phyloP scores from a whole-genome alignment of 2,797 vertebrate species.

The Tenualosa ilisha region DNA sequence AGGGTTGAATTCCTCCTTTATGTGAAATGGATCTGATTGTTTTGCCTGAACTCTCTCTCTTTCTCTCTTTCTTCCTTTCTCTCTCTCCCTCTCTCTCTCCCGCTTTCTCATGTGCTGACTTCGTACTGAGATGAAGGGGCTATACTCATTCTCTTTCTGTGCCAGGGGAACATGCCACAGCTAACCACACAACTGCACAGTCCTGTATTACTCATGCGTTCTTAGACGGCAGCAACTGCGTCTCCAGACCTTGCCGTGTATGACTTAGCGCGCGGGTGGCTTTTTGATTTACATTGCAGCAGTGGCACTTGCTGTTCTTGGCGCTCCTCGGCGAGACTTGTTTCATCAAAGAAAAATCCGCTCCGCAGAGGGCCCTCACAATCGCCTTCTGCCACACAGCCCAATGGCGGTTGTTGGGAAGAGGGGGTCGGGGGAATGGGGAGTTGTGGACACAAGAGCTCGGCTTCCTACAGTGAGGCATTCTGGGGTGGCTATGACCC shows the following conservation, averaged over 20 bases:
- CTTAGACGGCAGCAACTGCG: slow-evolving; percentile 78
- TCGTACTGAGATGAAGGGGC: slow-evolving; percentile 49
- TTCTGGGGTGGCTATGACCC: slow-evolving; percentile 27
- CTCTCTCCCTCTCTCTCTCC: slow-evolving; percentile 33
- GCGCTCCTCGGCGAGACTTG: slow-evolving; percentile 64
- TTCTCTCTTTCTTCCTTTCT: neutral
- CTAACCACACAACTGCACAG: slow-evolving; percentile 76
- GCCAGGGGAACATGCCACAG: slow-evolving; percentile 69
- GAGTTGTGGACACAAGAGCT: slow-evolving; percentile 56
- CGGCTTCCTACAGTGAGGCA: slow-evolving; percentile 48
- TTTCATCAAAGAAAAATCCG: slow-evolving; percentile 85
- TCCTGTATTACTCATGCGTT: slow-evolving; percentile 81
- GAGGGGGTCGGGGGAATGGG: too few relatives aligned
- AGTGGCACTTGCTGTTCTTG: slow-evolving; percentile 85
- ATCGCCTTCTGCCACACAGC: slow-evolving; percentile 60
- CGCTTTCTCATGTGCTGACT: slow-evolving; percentile 31
- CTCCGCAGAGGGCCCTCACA: slow-evolving; percentile 65
- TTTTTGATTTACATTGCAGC: slow-evolving; percentile 83
- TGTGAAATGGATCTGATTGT: slow-evolving; percentile 57
- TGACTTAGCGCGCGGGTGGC: slow-evolving; percentile 80
- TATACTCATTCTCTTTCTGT: slow-evolving; percentile 49
- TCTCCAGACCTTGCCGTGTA: slow-evolving; percentile 75
- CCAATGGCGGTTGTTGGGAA: slow-evolving; percentile 28
- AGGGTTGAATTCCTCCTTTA: slow-evolving; percentile 58
- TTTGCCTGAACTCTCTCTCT: slow-evolving; percentile 48